Base-by-base conservation (phyloP, 2,113 vertebrate species). In the Helogale parvula region DNA sequence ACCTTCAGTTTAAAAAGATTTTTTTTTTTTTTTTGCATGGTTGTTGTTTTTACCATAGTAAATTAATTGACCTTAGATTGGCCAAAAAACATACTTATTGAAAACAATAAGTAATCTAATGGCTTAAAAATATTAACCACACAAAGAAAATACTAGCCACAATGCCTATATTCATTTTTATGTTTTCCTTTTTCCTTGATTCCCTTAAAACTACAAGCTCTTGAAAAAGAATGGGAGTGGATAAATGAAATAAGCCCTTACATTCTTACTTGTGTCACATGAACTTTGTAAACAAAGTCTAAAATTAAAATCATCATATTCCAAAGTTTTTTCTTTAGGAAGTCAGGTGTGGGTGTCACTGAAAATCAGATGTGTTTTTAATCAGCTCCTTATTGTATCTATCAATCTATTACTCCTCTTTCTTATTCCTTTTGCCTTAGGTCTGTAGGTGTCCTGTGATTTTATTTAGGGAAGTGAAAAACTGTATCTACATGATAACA, bases 371-470 rank as follows among this genome's bases (percentile, higher is more conserved):
- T 91, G 52, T 86, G 47, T 94, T 94, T 54, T 88, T 54, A 93
- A 94, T 87, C 1, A 80, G 54, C 45, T 71, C 38, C 89, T 95
- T 82, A 89, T 90, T 77, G 3, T 91, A 41, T 95, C 93, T 63
- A 13, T 77, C 66, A 87, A 0, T 41, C 90, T 82, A 1, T 89
- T 25, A 23, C 79, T 93, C 80, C 71, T 96, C 96, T 94, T 76
- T 92, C 82, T 77, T 74, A 45, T 90, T 84, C 25, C 90, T 93
- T 95, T 96, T 88, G 83, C 80, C 81, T 57, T 50, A 12, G 38
- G 94, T 95, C 69, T 97, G 29, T 90, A 94, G 60, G 50, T 96
- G 38, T 57, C 89, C 90, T 94, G 74, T 57, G 65, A n/a, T 93
- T 95, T 93, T 89, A 79, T 80, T 93, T 93, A 90, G 76, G 80